A percentile compares a stretch with the other conserved stretches of the same genome.
Conservation (phyloP, 2,113 vertebrate genomes). For the Nyctibius bracteatus region DNA sequence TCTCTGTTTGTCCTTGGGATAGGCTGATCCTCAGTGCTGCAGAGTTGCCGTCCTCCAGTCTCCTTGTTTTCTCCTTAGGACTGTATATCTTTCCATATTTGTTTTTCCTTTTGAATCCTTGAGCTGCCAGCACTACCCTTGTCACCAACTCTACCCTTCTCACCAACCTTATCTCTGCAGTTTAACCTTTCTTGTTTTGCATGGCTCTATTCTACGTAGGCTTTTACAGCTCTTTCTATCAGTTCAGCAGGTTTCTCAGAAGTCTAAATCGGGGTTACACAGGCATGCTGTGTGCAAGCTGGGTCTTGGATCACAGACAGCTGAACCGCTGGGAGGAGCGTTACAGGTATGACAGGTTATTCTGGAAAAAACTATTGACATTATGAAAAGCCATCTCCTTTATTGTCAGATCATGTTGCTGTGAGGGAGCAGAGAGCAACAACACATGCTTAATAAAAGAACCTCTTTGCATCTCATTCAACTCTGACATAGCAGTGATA, state of each 20-base stretch:
- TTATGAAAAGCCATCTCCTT: not conserved
- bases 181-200: not conserved
- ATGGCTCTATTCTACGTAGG: not conserved
- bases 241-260: not conserved
- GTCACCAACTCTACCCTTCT: not conserved
- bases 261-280: not conserved
- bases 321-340: not conserved
- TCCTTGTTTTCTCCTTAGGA: not conserved
- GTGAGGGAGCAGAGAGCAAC: not conserved
- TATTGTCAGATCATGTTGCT: not conserved
- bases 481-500: not conserved
- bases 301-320: not conserved
- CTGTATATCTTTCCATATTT: not conserved
- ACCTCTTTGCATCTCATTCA: constrained; percentile 36
- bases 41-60: not conserved
- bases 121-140: not conserved
- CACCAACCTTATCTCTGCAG: not conserved
- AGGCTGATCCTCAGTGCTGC: not conserved
- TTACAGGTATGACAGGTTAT: not conserved
- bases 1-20: not conserved
- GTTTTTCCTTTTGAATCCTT: not conserved
- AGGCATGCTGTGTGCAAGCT: not conserved
- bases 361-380: not conserved
- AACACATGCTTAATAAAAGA: not conserved
- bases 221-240: not conserved